A percentile compares a stretch with the other conserved stretches of the same genome.
Evolutionary conservation across 2,888 invertebrate species (phyloP).

Genomic region (Alloscopus bannaensis): DNA sequence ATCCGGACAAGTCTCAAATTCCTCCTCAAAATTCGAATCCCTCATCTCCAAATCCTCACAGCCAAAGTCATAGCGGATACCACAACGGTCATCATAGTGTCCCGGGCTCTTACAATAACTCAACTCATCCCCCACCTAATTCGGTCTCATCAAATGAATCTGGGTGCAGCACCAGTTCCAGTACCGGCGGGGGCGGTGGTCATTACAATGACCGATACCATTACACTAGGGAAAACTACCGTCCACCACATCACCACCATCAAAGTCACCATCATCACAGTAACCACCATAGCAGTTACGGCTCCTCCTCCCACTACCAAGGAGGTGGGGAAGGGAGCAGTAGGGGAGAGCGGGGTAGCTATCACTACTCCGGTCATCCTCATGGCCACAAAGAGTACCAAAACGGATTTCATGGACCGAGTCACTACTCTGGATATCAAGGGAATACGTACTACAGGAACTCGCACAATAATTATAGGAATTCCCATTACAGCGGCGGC

Average conservation of each 20-base stretch:
- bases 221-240: constrained; percentile 67
- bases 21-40: constrained; percentile 51
- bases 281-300: constrained; percentile 58
- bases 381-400: constrained; percentile 58
- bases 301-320: constrained; percentile 28
- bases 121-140: constrained; percentile 55
- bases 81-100: constrained; percentile 55
- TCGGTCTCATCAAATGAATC: constrained; percentile 63
- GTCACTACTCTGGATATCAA: constrained; percentile 64
- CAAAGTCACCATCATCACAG: constrained; percentile 51
- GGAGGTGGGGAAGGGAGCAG: constrained; percentile 37
- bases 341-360: constrained; percentile 54
- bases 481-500: constrained; percentile 68
- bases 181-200: constrained; percentile 50
- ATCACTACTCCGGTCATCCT: constrained; percentile 57
- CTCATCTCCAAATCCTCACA: constrained; percentile 49
- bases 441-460: constrained; percentile 69
- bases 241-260: constrained; percentile 65
- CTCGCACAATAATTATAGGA: constrained; percentile 71
- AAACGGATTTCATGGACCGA: constrained; percentile 58
- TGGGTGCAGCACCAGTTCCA: constrained; percentile 42
- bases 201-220: constrained; percentile 66
- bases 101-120: constrained; percentile 53
- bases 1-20: constrained; percentile 41
- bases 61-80: constrained; percentile 50